These are phyloP conservation scores for Zapornia atra DNA, from an alignment of 2,113 vertebrate species.

Conservation along the genomic window DNA sequence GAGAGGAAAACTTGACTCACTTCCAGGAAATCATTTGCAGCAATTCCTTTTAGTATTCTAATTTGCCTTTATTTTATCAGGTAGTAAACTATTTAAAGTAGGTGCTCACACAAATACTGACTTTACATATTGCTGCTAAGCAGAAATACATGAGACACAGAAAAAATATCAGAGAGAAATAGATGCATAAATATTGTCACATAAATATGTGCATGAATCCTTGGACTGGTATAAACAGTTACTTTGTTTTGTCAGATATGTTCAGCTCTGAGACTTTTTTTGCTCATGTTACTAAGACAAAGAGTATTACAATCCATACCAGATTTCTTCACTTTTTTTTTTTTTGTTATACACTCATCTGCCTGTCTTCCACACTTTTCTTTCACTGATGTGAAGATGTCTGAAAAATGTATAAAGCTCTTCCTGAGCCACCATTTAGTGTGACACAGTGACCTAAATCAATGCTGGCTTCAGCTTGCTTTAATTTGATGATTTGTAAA, in stretches of 20 bases:
- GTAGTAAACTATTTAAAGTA: background rate
- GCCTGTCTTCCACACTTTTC: background rate
- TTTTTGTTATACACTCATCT: background rate
- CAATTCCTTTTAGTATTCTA: conserved; percentile 2
- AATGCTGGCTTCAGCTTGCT: background rate
- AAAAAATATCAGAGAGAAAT: background rate
- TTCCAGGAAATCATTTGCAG: conserved; percentile 45
- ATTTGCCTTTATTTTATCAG: background rate
- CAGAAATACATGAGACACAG: background rate
- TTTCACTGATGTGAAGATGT: background rate
- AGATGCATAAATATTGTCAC: background rate
- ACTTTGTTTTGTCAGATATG: background rate
- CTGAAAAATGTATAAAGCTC: background rate
- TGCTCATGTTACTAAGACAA: background rate
- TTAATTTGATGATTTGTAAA: background rate
- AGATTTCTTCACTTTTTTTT: background rate
- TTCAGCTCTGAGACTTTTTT: background rate
- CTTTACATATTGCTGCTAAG: background rate
- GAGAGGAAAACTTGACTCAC: conserved; percentile 28
- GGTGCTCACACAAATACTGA: background rate
- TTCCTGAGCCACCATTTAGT: background rate
- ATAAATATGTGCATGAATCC: background rate
- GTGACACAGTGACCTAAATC: background rate
- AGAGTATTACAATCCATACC: background rate
- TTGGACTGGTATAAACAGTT: background rate